Conservation (phyloP, 2,888 invertebrate genomes). For the Sminthurides aquaticus region DNA sequence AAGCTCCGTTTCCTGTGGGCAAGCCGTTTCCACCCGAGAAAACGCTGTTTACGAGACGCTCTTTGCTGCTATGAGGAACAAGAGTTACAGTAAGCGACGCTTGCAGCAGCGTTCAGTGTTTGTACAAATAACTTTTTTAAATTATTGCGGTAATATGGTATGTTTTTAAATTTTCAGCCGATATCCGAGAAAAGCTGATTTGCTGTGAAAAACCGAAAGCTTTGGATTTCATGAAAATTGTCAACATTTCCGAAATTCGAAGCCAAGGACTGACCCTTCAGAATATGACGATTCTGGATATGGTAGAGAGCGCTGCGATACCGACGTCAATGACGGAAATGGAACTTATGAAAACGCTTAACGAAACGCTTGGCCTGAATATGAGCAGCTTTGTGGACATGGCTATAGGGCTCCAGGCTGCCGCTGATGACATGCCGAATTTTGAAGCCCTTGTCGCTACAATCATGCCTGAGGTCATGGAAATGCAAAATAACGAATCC, state of each 20-base stretch:
- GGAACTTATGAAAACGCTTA: not conserved
- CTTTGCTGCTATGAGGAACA: not conserved
- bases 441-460: conserved; percentile 19
- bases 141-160: no score
- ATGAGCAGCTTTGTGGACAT: conserved; percentile 11
- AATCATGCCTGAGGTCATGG: conserved; percentile 18
- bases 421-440: conserved; percentile 8
- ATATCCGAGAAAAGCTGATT: conserved; percentile 20
- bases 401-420: not conserved
- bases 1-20: conserved; percentile 15
- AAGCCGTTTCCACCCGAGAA: not conserved
- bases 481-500: conserved; percentile 10
- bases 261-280: conserved; percentile 8
- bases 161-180: no score
- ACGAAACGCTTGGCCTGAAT: not conserved
- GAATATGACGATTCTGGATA: conserved; percentile 7
- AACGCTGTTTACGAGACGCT: not conserved
- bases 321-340: conserved; percentile 11
- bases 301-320: conserved; percentile 8
- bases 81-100: not conserved
- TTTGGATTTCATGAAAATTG: conserved; percentile 17
- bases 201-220: conserved; percentile 20
- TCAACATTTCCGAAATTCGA: conserved; percentile 15
- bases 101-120: no score
- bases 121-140: no score